Base-by-base conservation (phyloP, 1,140 invertebrate genomes). In the Drosophila ogumai region DNA sequence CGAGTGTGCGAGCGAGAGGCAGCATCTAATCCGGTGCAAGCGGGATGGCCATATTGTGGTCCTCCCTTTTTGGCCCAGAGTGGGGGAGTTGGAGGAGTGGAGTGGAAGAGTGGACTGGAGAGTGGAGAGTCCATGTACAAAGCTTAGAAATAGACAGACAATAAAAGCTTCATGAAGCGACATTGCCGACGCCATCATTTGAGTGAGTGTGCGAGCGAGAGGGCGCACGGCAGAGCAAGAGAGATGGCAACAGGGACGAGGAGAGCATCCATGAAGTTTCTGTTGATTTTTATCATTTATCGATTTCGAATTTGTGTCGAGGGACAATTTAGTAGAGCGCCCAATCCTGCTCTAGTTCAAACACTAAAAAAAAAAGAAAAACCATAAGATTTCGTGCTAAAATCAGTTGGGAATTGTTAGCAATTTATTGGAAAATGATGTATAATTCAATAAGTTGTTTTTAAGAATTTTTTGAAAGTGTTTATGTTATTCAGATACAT, bases 231-330 rank as follows among this genome's bases (percentile, higher is more conserved):
- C 17, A 12, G 49, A 36, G 55, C 32, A 28, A 79, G 56, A 9
- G 44, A 12, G 69, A 63, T 28, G 15, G 34, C 34, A 38, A 61
- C 38, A 57, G 40, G 25, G 68, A 49, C 31, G 32, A 9, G 54
- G 36, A 69, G 32, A 15, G 58, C 74, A 79, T 74, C 86, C 79
- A 91, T 91, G 88, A 85, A 85, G 82, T 91, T 91, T 88, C 80
- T 91, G 88, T 85, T 91, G 88, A 91, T 91, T 91, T 91, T 91
- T 91, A 91, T 91, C 88, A 91, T 91, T 91, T 91, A 91, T 91
- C 82, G 88, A 91, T 91, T 91, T 91, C 88, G 84, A 88, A 91
- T 91, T 91, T 91, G 88, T 88, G 84, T 90, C 86, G 85, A 85
- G 85, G 85, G 85, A 90, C 85, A 90, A 90, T 90, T 90, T 90